These are phyloP conservation scores for Thamnophis elegans DNA, from an alignment of 2,797 vertebrate species.

Conservation along the genomic window DNA sequence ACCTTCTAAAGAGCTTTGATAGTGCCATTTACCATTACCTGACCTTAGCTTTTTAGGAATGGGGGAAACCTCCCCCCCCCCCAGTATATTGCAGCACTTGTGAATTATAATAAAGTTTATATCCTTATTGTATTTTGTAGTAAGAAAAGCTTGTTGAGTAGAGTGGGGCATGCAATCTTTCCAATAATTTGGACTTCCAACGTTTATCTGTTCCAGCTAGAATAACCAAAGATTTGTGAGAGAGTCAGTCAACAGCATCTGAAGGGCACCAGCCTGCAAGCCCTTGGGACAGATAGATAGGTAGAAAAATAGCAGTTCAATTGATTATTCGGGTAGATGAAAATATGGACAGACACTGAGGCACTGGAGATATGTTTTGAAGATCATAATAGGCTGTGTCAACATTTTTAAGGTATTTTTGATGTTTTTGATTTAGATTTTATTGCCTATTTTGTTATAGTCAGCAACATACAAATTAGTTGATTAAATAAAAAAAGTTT, in stretches of 20 bases:
- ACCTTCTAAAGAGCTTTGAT: constrained; percentile 30
- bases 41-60: constrained; percentile 16
- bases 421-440: not conserved
- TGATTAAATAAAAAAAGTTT: not conserved
- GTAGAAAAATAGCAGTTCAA: not conserved
- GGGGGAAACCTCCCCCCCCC: not conserved
- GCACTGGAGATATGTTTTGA: not conserved
- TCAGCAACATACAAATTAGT: not conserved
- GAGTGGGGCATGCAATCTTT: not conserved
- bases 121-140: not conserved
- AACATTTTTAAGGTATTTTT: not conserved
- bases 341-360: not conserved
- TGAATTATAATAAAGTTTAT: constrained; percentile 33
- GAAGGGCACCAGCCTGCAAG: not conserved
- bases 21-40: constrained; percentile 11
- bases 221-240: not conserved
- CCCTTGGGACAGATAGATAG: not conserved
- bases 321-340: constrained; percentile 17
- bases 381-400: not conserved
- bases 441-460: not conserved
- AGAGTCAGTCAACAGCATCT: not conserved
- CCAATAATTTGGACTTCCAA: not conserved
- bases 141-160: not conserved
- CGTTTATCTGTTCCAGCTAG: not conserved
- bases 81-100: not conserved